These are phyloP conservation scores for Macaria notata DNA, from an alignment of 2,888 invertebrate genomes.

Conservation along the genomic window DNA sequence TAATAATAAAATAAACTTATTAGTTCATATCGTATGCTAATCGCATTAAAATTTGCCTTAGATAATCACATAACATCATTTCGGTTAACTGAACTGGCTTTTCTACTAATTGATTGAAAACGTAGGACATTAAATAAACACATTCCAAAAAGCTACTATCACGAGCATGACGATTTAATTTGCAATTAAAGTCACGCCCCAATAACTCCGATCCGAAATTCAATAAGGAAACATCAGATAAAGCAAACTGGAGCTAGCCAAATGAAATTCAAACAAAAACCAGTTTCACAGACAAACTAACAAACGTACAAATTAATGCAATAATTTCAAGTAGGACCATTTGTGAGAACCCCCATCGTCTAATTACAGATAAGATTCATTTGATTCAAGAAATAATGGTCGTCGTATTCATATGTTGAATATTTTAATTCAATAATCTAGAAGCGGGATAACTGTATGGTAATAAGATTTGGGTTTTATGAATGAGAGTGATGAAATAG, in stretches of 20 bases:
- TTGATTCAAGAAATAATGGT: constrained; percentile 24
- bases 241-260: background rate
- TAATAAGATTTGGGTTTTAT: constrained; percentile 17
- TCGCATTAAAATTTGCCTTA: too few relatives aligned
- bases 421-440: constrained; percentile 33
- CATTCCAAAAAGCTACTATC: too few relatives aligned
- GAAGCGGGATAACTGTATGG: constrained; percentile 25
- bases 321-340: constrained; percentile 19
- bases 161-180: too few relatives aligned
- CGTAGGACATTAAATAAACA: too few relatives aligned
- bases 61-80: too few relatives aligned
- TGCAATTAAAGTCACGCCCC: background rate
- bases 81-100: too few relatives aligned
- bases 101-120: too few relatives aligned
- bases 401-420: constrained; percentile 23
- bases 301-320: constrained; percentile 16
- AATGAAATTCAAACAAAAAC: constrained; percentile 13
- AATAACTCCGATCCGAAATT: constrained; percentile 1
- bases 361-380: constrained; percentile 29
- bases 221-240: constrained; percentile 15
- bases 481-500: constrained; percentile 20
- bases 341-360: constrained; percentile 26
- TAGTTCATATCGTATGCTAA: too few relatives aligned
- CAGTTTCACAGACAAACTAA: constrained; percentile 14
- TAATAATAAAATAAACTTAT: too few relatives aligned